Percentiles rank a stretch among this genome's conserved stretches.
Conservation (phyloP, 2,113 vertebrate species). For the Nycticorax nycticorax region DNA sequence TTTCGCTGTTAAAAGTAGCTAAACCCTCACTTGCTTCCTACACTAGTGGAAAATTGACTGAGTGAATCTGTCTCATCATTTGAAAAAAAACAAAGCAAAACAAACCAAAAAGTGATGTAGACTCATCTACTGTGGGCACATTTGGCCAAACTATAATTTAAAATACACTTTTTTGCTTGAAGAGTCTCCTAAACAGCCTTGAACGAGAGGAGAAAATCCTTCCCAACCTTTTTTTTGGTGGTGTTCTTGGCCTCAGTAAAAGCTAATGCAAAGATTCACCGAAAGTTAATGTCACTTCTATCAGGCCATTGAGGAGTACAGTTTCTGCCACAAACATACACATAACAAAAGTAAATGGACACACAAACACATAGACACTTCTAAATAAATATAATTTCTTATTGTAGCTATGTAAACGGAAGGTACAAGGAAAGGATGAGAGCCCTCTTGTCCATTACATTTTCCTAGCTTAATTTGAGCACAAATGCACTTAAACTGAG, state of each 20-base stretch:
- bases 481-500: background rate
- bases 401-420: background rate
- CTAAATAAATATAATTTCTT: background rate
- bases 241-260: background rate
- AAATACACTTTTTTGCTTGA: background rate
- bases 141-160: background rate
- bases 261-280: background rate
- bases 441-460: background rate
- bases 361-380: background rate
- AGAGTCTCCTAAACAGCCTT: background rate
- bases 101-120: background rate
- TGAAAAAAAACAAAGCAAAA: background rate
- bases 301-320: background rate
- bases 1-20: background rate
- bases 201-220: background rate
- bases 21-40: background rate
- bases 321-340: background rate
- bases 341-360: background rate
- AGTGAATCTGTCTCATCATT: background rate
- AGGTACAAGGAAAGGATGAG: background rate
- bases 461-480: background rate
- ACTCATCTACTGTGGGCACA: background rate
- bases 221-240: background rate
- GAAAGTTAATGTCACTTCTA: background rate
- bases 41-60: background rate